These are phyloP conservation scores for Centruroides vittatus DNA, from an alignment of 1,140 invertebrate species.

Conservation along the genomic window DNA sequence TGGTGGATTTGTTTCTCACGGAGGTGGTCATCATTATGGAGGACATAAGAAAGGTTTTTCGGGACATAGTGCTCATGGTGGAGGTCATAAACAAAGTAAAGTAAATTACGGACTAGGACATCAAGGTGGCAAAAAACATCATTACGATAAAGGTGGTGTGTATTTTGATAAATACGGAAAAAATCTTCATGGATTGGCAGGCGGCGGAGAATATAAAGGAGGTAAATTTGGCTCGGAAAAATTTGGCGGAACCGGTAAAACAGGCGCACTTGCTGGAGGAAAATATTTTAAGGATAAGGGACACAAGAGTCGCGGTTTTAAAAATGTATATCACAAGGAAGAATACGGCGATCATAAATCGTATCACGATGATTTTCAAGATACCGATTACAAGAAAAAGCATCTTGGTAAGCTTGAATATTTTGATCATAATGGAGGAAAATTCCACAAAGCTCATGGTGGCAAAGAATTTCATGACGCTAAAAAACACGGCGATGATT, in stretches of 20 bases:
- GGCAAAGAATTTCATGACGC: slow-evolving; percentile 12
- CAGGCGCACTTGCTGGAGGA: slow-evolving; percentile 7
- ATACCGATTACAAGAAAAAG: slow-evolving; percentile 20
- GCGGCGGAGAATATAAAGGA: slow-evolving; percentile 6
- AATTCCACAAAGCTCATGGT: slow-evolving; percentile 11
- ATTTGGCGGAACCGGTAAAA: slow-evolving; percentile 10
- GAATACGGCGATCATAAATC: slow-evolving; percentile 21
- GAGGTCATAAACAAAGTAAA: slow-evolving; percentile 9
- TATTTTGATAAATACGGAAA: slow-evolving; percentile 14
- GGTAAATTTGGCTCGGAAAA: slow-evolving; percentile 5
- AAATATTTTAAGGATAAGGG: slow-evolving; percentile 16
- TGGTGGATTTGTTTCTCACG: slow-evolving; percentile 1
- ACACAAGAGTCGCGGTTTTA: slow-evolving; percentile 16
- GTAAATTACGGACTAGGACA: slow-evolving; percentile 2
- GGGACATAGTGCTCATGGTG: slow-evolving; percentile 6
- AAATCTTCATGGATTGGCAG: slow-evolving; percentile 8
- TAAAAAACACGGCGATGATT: slow-evolving; percentile 15
- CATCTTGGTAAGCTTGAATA: slow-evolving; percentile 16
- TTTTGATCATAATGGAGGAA: slow-evolving; percentile 12
- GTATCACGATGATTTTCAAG: slow-evolving; percentile 19
- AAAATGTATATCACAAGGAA: slow-evolving; percentile 22
- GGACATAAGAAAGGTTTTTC: slow-evolving; percentile 8
- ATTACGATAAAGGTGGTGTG: slow-evolving; percentile 4
- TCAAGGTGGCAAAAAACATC: slow-evolving; percentile 4
- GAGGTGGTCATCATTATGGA: slow-evolving; percentile 4